These are phyloP conservation scores for Antitype chi DNA, from an alignment of 2,888 invertebrate genomes.

Conservation along the genomic window DNA sequence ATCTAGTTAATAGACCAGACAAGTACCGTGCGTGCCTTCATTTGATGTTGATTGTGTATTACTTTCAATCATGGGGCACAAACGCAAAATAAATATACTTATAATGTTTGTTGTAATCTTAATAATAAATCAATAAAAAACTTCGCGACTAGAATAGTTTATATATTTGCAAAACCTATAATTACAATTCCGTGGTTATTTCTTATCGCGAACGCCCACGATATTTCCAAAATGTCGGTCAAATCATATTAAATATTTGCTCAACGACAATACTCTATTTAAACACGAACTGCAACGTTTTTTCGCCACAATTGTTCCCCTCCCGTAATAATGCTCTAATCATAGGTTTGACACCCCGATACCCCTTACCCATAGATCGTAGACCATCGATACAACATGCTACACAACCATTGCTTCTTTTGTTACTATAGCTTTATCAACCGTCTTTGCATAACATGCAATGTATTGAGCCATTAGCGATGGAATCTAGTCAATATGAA, in stretches of 20 bases:
- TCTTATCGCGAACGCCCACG: slow-evolving; percentile 12
- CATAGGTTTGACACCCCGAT: slow-evolving; percentile 87
- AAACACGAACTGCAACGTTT: slow-evolving; percentile 74
- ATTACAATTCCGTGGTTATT: slow-evolving; percentile 16
- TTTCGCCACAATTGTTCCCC: slow-evolving; percentile 84
- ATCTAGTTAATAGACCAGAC: slow-evolving; percentile 37
- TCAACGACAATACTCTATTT: slow-evolving; percentile 72
- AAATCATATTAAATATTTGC: slow-evolving; percentile 63
- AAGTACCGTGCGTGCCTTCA: slow-evolving; percentile 26
- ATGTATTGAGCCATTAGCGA: slow-evolving; percentile 63
- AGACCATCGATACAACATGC: slow-evolving; percentile 5
- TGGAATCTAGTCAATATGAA: slow-evolving; percentile 26
- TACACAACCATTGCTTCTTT: slow-evolving; percentile 68
- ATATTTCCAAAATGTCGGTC: slow-evolving; percentile 40
- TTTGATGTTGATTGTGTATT: slow-evolving; percentile 24
- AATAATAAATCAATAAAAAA: slow-evolving; percentile 1
- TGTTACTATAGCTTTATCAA: neutral
- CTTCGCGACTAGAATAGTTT: slow-evolving; percentile 13
- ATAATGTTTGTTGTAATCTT: neutral
- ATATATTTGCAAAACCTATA: slow-evolving; percentile 23
- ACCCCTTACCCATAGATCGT: slow-evolving; percentile 56
- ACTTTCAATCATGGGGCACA: neutral
- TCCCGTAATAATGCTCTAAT: slow-evolving; percentile 85
- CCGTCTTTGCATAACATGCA: slow-evolving; percentile 47
- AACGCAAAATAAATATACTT: neutral